phyloP scores from a whole-genome alignment of 2,888 invertebrate species.

The Hypena proboscidalis region DNA sequence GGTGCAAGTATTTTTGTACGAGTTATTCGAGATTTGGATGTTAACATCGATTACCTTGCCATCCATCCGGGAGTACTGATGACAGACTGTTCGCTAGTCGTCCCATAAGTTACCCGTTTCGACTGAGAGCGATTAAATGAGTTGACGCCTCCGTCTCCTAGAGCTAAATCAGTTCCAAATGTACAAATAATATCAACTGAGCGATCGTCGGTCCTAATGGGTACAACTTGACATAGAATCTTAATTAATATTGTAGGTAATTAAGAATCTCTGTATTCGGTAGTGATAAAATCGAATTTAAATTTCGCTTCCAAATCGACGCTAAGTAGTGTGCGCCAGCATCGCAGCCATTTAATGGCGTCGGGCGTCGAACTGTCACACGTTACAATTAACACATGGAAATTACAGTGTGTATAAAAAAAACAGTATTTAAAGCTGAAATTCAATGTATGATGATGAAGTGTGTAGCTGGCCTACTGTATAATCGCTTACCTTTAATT shows the following conservation, averaged over 20 bases:
- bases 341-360: slow-evolving; percentile 29
- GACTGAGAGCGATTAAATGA: slow-evolving; percentile 16
- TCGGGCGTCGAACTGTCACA: slow-evolving; percentile 32
- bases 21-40: slow-evolving; percentile 3
- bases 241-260: slow-evolving; percentile 21
- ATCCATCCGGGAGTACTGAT: slow-evolving; percentile 2
- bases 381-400: slow-evolving; percentile 14
- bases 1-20: background rate
- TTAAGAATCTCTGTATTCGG: slow-evolving; percentile 35
- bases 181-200: slow-evolving; percentile 8
- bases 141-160: slow-evolving; percentile 1
- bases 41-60: background rate
- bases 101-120: slow-evolving; percentile 28
- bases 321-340: slow-evolving; percentile 25
- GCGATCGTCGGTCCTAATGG: slow-evolving; percentile 3
- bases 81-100: slow-evolving; percentile 31
- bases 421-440: slow-evolving; percentile 46
- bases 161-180: background rate
- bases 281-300: slow-evolving; percentile 20
- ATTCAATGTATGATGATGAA: slow-evolving; percentile 39
- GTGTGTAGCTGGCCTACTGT: slow-evolving; percentile 60
- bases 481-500: slow-evolving; percentile 43
- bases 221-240: slow-evolving; percentile 11
- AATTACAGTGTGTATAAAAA: slow-evolving; percentile 34
- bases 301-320: slow-evolving; percentile 24